These are phyloP conservation scores for Ceratosolen solmsi DNA, from an alignment of 1,140 invertebrate species.

Conservation along the genomic window DNA sequence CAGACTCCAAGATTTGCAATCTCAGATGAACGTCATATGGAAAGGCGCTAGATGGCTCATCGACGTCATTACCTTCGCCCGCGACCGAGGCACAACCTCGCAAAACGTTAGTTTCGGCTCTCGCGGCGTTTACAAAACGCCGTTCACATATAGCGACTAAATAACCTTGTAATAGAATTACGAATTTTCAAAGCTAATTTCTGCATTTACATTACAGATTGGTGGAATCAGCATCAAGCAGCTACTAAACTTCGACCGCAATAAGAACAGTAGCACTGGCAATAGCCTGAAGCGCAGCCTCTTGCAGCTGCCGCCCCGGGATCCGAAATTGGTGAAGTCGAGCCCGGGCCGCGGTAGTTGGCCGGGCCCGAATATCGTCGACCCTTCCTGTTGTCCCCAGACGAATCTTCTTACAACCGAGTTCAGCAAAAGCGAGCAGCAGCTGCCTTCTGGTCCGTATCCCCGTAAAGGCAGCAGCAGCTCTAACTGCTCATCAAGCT, in stretches of 20 bases:
- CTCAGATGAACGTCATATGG: conserved; percentile 89
- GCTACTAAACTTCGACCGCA: conserved; percentile 68
- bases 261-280: conserved; percentile 65
- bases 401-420: conserved; percentile 78
- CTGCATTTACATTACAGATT: neutral
- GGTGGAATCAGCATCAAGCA: conserved; percentile 70
- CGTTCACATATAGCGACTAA: too few species aligned
- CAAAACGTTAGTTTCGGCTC: conserved; percentile 39
- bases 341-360: conserved; percentile 85
- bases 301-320: conserved; percentile 81
- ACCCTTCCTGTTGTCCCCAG: conserved; percentile 56
- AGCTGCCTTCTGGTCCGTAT: conserved; percentile 73
- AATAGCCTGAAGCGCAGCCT: conserved; percentile 74
- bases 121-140: too few species aligned
- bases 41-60: conserved; percentile 95
- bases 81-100: conserved; percentile 78
- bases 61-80: conserved; percentile 92
- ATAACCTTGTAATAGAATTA: too few species aligned
- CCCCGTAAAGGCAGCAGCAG: conserved; percentile 66
- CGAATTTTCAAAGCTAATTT: too few species aligned
- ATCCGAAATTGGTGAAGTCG: conserved; percentile 83
- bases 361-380: conserved; percentile 83
- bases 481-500: conserved; percentile 63
- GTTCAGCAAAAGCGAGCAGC: conserved; percentile 88
- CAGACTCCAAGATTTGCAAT: conserved; percentile 87